phyloP scores from a whole-genome alignment of 1,140 invertebrate species.

The Eubasilissa regina region DNA sequence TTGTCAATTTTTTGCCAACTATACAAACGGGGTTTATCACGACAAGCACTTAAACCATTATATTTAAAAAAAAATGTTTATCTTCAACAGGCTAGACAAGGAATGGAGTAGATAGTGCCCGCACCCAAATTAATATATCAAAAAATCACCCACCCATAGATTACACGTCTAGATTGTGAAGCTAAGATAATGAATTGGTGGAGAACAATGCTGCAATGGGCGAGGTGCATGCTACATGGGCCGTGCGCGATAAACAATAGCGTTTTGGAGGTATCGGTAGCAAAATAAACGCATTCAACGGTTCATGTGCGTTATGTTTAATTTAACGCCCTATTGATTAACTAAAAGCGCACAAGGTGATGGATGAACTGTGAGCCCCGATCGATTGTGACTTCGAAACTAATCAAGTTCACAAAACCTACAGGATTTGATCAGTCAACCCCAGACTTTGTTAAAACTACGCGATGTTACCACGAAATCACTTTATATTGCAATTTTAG shows the following conservation, averaged over 20 bases:
- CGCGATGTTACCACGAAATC: too few species aligned
- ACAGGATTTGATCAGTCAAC: too few species aligned
- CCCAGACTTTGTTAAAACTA: too few species aligned
- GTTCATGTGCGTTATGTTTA: not conserved
- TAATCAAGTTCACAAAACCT: too few species aligned
- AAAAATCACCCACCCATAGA: conserved; percentile 38
- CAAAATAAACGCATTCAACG: not conserved
- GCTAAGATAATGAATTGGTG: conserved; percentile 20
- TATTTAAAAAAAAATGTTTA: too few species aligned
- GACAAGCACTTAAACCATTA: too few species aligned
- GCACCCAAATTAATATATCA: conserved; percentile 32
- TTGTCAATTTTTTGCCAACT: too few species aligned
- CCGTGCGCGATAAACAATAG: conserved; percentile 4
- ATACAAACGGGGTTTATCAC: too few species aligned
- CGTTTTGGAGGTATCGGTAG: not conserved
- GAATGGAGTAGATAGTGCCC: not conserved
- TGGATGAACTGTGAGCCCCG: too few species aligned
- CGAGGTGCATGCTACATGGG: not conserved
- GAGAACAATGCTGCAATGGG: not conserved
- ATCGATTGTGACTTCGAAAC: too few species aligned
- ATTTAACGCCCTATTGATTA: not conserved
- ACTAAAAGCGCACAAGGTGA: not conserved
- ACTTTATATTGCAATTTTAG: too few species aligned
- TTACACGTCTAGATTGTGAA: conserved; percentile 23
- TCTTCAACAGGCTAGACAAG: not conserved